Percentiles rank a stretch among this genome's conserved stretches.
Conservation (phyloP, 2,113 vertebrate species). For the Misgurnus anguillicaudatus region DNA sequence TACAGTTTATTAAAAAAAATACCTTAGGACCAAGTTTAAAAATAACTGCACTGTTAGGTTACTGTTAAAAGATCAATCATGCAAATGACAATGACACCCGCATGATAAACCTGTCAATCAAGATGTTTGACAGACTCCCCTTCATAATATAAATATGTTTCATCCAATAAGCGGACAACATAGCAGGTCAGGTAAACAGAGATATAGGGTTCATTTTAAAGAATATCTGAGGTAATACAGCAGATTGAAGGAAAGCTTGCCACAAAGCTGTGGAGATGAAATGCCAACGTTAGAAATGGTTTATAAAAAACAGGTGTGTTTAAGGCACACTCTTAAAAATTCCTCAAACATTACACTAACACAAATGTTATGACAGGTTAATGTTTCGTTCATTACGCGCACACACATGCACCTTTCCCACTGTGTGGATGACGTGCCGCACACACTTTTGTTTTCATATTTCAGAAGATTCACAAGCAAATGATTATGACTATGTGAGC, state of each 20-base stretch:
- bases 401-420: constrained; percentile 11
- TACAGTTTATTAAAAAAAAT: no score
- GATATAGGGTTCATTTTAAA: neutral
- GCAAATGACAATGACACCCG: constrained; percentile 27
- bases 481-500: no score
- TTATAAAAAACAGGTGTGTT: neutral
- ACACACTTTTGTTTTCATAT: neutral
- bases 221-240: neutral
- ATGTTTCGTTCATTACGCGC: constrained; percentile 16
- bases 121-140: no score
- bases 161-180: neutral
- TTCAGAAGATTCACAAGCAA: no score
- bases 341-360: constrained; percentile 8
- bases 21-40: neutral
- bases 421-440: constrained; percentile 15
- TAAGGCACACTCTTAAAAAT: constrained; percentile 21
- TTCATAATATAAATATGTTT: neutral
- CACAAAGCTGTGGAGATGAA: neutral
- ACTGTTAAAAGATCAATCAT: constrained; percentile 5
- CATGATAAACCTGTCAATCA: constrained; percentile 36
- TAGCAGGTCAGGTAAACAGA: neutral
- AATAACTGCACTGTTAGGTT: neutral
- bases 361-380: constrained; percentile 21
- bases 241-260: no score
- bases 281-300: neutral